Base-by-base conservation (phyloP, 2,888 invertebrate species). In the Hydrotaea cyrtoneurina region DNA sequence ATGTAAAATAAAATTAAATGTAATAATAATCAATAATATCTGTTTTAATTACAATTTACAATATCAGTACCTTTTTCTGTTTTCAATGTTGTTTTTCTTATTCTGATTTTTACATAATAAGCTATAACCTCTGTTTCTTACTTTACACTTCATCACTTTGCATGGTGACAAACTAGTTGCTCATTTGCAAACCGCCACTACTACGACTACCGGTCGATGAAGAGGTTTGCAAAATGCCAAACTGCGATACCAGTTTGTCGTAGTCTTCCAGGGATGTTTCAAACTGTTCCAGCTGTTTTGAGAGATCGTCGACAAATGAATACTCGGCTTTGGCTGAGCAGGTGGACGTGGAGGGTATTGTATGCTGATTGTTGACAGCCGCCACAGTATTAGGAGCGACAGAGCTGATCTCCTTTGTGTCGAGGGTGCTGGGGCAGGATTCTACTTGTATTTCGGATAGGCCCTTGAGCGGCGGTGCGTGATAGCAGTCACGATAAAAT, bases 401-500 rank as follows among this genome's bases (percentile, higher is more conserved):
- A 64, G 17, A 87, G 31, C 82, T 78, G 15, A 86, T n/a, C 21
- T 5, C 83, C 86, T 23, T 57, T 46, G 83, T 46, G 66, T 86
- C 72, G 8, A 86, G 75, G 21, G 77, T 81, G 2, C 85, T 80
- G 11, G 86, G 75, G 76, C 85, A 87, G 7, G 86, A 74, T 74
- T 89, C 89, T 15, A 86, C 86, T 31, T 91, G 88, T 17, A 90
- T 78, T 43, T 90, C 90, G 15, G 87, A 86, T 1, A 90, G 87
- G 2, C 91, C 89, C 17, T 88, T 89, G 39, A 91, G 73, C 2
- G 91, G 92, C 0, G 93, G 93, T 3, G 93, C 93, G 86, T 92
- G 89, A 83, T 92, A 92, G 85, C 93, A 93, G 75, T 93, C 93
- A 23, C 93, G 89, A 87, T 92, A 93, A 87, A 93, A 93, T 82